Percentiles rank a stretch among this genome's conserved stretches.
These are phyloP conservation scores for Parauchenoglanis punctatus DNA, from an alignment of 2,797 vertebrate genomes.

Conservation along the genomic window DNA sequence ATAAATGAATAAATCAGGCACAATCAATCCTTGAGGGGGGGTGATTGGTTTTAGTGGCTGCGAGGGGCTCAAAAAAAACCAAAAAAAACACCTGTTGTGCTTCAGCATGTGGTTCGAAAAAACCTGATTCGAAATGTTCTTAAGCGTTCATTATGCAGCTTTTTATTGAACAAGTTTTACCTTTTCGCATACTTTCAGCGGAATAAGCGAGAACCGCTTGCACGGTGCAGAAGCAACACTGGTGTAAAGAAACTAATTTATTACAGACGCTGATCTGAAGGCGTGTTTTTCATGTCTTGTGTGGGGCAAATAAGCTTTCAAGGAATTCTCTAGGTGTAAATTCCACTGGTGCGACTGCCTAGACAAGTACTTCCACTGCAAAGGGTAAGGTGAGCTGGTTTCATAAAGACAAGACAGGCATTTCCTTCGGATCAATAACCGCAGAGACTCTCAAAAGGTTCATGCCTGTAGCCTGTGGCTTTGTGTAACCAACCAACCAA, in stretches of 20 bases:
- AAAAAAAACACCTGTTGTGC: no score
- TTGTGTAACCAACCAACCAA: not conserved
- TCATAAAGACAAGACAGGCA: not conserved
- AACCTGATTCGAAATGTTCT: no score
- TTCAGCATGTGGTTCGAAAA: not conserved
- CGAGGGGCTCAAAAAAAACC: no score
- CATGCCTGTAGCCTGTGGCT: not conserved
- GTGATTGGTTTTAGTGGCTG: no score
- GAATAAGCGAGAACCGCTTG: not conserved
- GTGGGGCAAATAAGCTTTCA: no score
- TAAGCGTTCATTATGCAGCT: no score
- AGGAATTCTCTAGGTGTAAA: not conserved
- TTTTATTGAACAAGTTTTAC: no score
- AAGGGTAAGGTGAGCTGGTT: not conserved
- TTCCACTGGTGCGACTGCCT: not conserved
- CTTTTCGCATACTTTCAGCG: not conserved
- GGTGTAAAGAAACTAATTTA: not conserved
- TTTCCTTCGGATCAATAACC: not conserved
- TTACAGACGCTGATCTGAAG: not conserved
- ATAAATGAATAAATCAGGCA: no score
- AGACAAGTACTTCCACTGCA: not conserved
- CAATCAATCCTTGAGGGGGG: no score
- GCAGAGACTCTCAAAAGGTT: no score
- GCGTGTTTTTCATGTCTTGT: not conserved
- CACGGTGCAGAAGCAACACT: not conserved